Base-by-base conservation (phyloP, 2,888 invertebrate species). In the Zelleria hepariella region DNA sequence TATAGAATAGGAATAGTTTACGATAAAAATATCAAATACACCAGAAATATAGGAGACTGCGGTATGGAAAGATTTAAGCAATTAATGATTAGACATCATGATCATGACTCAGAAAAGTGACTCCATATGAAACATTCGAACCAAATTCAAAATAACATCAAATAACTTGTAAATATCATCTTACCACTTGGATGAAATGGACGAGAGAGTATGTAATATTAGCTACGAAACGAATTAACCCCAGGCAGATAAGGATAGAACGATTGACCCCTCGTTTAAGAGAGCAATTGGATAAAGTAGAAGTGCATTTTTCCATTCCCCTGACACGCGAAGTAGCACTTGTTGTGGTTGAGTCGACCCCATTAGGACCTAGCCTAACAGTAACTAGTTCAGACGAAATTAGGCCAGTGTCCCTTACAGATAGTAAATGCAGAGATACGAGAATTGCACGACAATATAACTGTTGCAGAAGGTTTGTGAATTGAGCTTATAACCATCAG, bases 331-430 rank as follows among this genome's bases (percentile, higher is more conserved):
- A 59, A n/a, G 26, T 26, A 61, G 61, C 58, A 52, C 10, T 62
- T 69, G n/a, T n/a, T n/a, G 54, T 8, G 24, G 7, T 25, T 18
- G 47, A 8, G 57, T 15, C 10, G 47, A 69, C 71, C 70, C 32
- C 57, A 73, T 71, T 68, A 59, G 59, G 63, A 69, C 64, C 65
- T 68, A 68, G 69, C 65, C 67, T 67, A 67, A 72, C 69, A 70
- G 74, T 71, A 73, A 72, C 67, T 47, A 18, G 25, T 42, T 32
- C 21, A 42, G 56, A 21, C 10, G 23, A 47, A 32, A 55, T 20
- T 20, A 20, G 55, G 55, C 8, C 32, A 55, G 20, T 21, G 20
- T 32, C 55, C 32, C 27, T 8, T 32, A 10, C 32, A 32, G 32
- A 32, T 32, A 42, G 32, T 15, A 10, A 5, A 15, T 15, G 6